A percentile compares a stretch with the other conserved stretches of the same genome.
These are phyloP conservation scores for Enteromius afrohamiltoni DNA, from an alignment of 2,797 vertebrate genomes.

Conservation along the genomic window DNA sequence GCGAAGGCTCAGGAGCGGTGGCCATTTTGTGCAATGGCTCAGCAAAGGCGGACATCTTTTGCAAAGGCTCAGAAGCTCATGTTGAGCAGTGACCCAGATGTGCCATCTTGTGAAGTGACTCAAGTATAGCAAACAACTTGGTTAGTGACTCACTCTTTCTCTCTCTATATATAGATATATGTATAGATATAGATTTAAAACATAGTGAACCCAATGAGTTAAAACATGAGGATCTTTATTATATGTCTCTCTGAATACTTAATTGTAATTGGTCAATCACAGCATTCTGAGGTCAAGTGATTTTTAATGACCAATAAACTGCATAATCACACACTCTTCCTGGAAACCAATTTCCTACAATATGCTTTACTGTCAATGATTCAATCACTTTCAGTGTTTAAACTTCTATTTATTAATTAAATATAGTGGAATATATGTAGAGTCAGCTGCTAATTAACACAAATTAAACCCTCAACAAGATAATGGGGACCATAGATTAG, in stretches of 20 bases:
- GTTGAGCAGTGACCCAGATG: too few relatives aligned
- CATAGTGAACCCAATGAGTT: not conserved
- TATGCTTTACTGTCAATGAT: not conserved
- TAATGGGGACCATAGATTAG: not conserved
- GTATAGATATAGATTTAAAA: not conserved
- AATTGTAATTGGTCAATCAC: not conserved
- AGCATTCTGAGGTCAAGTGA: not conserved
- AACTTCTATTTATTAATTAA: not conserved
- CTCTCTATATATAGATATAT: not conserved
- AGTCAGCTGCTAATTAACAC: not conserved
- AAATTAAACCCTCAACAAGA: not conserved
- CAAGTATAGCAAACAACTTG: too few relatives aligned
- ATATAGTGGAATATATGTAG: not conserved
- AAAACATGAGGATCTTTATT: not conserved
- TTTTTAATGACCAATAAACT: not conserved
- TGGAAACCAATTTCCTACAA: not conserved
- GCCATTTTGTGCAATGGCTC: too few relatives aligned
- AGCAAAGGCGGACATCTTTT: too few relatives aligned
- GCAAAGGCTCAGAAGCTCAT: too few relatives aligned
- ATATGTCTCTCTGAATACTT: not conserved
- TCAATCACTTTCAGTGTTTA: not conserved
- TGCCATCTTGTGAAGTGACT: too few relatives aligned
- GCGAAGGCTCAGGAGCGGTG: too few relatives aligned
- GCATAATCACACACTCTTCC: not conserved
- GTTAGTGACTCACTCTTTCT: too few relatives aligned